phyloP scores from a whole-genome alignment of 2,113 vertebrate genomes.

The Eubucco bourcierii region DNA sequence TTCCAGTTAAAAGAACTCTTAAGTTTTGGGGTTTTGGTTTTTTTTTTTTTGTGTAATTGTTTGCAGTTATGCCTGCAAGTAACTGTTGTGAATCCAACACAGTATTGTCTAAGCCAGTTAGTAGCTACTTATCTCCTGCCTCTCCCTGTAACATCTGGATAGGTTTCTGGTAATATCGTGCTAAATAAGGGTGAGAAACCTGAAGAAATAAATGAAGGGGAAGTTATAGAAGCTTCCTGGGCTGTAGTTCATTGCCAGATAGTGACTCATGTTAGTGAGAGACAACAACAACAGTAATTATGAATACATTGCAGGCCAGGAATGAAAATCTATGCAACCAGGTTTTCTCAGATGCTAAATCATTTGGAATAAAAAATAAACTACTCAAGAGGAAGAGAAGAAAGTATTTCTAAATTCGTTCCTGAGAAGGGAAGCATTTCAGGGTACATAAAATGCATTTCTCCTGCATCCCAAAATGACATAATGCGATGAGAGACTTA shows the following conservation, averaged over 20 bases:
- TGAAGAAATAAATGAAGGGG: constrained; percentile 10
- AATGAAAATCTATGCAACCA: neutral
- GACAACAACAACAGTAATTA: constrained; percentile 35
- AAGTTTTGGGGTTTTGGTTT: too few species aligned
- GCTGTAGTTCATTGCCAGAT: neutral
- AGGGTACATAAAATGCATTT: neutral
- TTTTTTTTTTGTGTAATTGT: neutral
- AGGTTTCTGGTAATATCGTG: constrained; percentile 1
- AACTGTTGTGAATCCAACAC: neutral
- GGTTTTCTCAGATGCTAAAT: neutral
- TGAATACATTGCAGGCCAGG: neutral
- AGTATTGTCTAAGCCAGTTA: neutral
- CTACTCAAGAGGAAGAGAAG: neutral
- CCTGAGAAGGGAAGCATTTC: neutral
- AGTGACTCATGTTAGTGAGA: constrained; percentile 35
- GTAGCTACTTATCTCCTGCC: constrained; percentile 6
- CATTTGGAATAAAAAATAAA: neutral
- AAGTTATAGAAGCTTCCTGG: constrained; percentile 19
- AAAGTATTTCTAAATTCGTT: neutral
- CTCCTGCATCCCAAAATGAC: neutral
- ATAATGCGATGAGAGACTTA: neutral
- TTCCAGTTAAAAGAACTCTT: neutral
- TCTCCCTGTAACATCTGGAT: constrained; percentile 32
- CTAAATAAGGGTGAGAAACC: constrained; percentile 9
- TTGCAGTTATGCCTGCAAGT: constrained; percentile 22